Conservation (phyloP, 2,113 vertebrate species). For the Apodemus sylvaticus region DNA sequence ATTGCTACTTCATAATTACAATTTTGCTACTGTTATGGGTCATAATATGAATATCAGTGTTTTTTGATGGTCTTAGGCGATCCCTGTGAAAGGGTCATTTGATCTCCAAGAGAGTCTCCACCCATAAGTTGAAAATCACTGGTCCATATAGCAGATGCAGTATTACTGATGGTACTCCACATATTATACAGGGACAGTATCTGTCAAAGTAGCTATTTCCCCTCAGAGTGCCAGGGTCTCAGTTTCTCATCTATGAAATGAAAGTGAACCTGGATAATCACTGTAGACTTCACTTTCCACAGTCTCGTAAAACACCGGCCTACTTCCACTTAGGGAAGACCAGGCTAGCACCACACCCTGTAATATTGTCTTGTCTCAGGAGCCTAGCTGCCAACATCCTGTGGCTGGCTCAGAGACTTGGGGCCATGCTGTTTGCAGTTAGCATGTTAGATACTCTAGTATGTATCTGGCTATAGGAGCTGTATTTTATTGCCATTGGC, state of each 20-base stretch:
- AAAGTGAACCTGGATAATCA: background rate
- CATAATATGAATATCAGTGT: background rate
- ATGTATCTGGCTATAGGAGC: background rate
- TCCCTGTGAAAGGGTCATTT: background rate
- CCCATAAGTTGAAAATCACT: background rate
- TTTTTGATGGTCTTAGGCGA: background rate
- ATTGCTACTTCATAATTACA: background rate
- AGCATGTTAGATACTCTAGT: background rate
- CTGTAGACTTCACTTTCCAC: background rate
- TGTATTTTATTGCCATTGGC: background rate
- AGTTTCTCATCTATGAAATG: constrained; percentile 35
- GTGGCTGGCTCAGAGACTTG: background rate
- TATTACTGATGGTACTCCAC: background rate
- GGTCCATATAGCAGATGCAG: background rate
- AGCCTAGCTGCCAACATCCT: background rate
- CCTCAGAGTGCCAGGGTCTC: background rate
- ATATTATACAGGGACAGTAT: background rate
- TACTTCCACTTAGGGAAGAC: background rate
- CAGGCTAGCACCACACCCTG: background rate
- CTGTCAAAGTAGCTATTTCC: constrained; percentile 11
- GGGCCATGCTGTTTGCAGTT: background rate
- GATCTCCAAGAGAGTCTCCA: background rate
- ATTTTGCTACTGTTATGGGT: background rate
- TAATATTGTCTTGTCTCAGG: background rate
- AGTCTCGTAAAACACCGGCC: background rate